Conservation (phyloP, 2,888 invertebrate species). For the Chymomyza amoena region DNA sequence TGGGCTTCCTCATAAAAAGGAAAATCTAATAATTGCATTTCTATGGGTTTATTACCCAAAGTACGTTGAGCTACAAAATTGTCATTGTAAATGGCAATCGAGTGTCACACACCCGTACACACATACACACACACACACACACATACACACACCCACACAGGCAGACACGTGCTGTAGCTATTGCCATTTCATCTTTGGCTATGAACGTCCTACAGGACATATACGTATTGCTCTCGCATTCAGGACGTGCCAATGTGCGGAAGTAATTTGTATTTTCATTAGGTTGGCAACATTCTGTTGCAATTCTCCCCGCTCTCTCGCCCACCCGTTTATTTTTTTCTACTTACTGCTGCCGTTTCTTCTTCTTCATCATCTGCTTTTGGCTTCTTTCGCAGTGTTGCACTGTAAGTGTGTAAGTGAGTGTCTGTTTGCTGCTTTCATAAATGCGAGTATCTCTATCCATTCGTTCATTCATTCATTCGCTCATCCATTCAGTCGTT, state of each 20-base stretch:
- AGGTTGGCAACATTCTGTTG: conserved; percentile 60
- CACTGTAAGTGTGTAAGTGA: neutral
- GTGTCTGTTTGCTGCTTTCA: neutral
- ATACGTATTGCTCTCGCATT: conserved; percentile 18
- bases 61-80: conserved; percentile 30
- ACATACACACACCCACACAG: conserved; percentile 12
- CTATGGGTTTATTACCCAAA: conserved; percentile 55
- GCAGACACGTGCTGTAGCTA: neutral
- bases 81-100: conserved; percentile 35
- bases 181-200: conserved; percentile 9
- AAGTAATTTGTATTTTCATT: conserved; percentile 77
- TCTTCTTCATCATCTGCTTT: conserved; percentile 17
- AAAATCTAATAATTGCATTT: conserved; percentile 67
- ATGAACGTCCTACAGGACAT: conserved; percentile 10
- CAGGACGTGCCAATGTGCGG: conserved; percentile 75
- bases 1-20: conserved; percentile 29
- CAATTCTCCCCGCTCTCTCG: conserved; percentile 1
- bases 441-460: neutral
- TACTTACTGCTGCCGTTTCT: neutral
- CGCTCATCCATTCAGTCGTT: conserved; percentile 3
- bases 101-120: conserved; percentile 20
- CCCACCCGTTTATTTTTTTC: conserved; percentile 7
- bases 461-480: neutral
- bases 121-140: conserved; percentile 12
- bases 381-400: neutral